These are phyloP conservation scores for Lateolabrax maculatus DNA, from an alignment of 2,797 vertebrate genomes.

Conservation along the genomic window DNA sequence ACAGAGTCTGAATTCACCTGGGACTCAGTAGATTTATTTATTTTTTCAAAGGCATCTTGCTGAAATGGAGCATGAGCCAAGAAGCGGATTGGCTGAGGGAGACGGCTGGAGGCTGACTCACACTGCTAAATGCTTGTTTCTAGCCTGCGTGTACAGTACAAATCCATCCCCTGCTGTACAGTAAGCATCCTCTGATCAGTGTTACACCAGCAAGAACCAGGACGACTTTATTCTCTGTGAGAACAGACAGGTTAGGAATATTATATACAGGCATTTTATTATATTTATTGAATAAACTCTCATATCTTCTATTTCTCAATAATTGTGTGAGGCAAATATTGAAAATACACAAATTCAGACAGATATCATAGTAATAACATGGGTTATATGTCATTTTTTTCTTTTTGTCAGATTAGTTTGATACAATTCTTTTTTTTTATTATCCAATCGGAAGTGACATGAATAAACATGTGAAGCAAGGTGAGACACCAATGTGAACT, in stretches of 20 bases:
- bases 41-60: neutral
- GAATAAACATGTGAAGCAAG: neutral
- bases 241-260: slow-evolving; percentile 7
- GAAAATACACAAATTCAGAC: neutral
- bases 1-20: slow-evolving; percentile 41
- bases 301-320: neutral
- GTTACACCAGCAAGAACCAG: slow-evolving; percentile 5
- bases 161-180: slow-evolving; percentile 42
- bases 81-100: slow-evolving; percentile 37
- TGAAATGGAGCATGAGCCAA: slow-evolving; percentile 36
- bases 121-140: slow-evolving; percentile 47
- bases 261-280: neutral
- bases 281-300: neutral
- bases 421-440: neutral
- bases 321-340: neutral
- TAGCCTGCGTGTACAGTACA: slow-evolving; percentile 23
- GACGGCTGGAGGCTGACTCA: slow-evolving; percentile 46
- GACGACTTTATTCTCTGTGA: neutral
- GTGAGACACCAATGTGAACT: neutral
- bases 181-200: slow-evolving; percentile 35
- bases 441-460: neutral
- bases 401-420: neutral
- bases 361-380: neutral
- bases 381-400: neutral
- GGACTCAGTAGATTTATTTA: slow-evolving; percentile 46